Conservation (phyloP, 2,888 invertebrate genomes). For the Drosophila cognata region DNA sequence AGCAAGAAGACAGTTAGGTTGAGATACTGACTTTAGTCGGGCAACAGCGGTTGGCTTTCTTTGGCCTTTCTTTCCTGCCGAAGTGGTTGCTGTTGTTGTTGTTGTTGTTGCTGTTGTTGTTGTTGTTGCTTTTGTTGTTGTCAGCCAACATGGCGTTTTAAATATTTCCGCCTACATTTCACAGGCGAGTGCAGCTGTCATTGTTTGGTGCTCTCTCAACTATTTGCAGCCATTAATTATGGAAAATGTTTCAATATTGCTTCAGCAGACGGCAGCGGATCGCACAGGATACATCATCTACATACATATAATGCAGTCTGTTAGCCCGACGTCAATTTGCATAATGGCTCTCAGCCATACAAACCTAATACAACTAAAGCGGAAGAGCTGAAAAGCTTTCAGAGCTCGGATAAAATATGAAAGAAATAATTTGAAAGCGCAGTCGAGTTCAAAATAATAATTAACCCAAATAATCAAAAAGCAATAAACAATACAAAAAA, state of each 20-base stretch:
- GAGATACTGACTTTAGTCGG: slow-evolving; percentile 5
- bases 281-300: slow-evolving; percentile 26
- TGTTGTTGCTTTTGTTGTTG: slow-evolving; percentile 5
- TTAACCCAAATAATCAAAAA: slow-evolving; percentile 63
- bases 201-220: slow-evolving; percentile 59
- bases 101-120: neutral
- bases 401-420: neutral
- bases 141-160: slow-evolving; percentile 46
- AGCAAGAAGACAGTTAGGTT: neutral
- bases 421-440: slow-evolving; percentile 10
- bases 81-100: slow-evolving; percentile 10
- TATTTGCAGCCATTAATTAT: slow-evolving; percentile 74
- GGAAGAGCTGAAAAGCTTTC: slow-evolving; percentile 37
- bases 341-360: slow-evolving; percentile 55
- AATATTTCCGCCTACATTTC: slow-evolving; percentile 72
- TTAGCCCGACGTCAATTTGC: slow-evolving; percentile 59
- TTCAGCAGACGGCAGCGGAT: slow-evolving; percentile 25
- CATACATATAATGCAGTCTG: slow-evolving; percentile 10
- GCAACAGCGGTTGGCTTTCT: slow-evolving; percentile 27
- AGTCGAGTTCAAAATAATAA: slow-evolving; percentile 51
- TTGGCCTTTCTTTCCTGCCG: slow-evolving; percentile 15
- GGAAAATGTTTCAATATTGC: slow-evolving; percentile 69
- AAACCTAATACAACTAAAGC: slow-evolving; percentile 29
- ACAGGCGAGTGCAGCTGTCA: slow-evolving; percentile 60
- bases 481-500: slow-evolving; percentile 13